phyloP scores from a whole-genome alignment of 2,113 vertebrate genomes.

The Taurulus bubalis region DNA sequence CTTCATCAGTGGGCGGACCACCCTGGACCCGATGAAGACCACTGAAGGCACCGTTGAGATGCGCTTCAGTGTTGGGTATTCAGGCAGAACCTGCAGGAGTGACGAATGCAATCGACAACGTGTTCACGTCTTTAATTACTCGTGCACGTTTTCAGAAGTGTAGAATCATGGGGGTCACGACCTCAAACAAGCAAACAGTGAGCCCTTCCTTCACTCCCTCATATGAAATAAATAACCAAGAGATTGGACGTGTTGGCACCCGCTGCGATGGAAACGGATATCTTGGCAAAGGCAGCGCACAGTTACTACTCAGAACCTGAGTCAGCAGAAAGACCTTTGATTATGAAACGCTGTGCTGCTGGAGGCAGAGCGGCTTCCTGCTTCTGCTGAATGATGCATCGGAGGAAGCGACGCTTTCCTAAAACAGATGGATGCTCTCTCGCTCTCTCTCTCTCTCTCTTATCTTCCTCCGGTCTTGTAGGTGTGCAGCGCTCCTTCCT shows the following conservation, averaged over 20 bases:
- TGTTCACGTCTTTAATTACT: too few relatives aligned
- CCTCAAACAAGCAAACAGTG: neutral
- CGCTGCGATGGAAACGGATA: conserved; percentile 7
- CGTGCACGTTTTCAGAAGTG: too few relatives aligned
- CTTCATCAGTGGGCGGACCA: neutral
- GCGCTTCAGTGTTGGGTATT: too few relatives aligned
- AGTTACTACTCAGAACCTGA: conserved; percentile 29
- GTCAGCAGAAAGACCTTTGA: conserved; percentile 47
- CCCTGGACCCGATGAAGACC: too few relatives aligned
- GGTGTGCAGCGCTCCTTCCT: conserved; percentile 58
- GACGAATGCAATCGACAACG: too few relatives aligned
- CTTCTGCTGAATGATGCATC: conserved; percentile 37
- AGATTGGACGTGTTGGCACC: neutral
- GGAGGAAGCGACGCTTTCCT: conserved; percentile 19
- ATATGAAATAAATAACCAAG: too few relatives aligned
- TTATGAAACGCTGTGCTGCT: conserved; percentile 48
- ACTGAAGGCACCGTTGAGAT: too few relatives aligned
- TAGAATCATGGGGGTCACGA: too few relatives aligned
- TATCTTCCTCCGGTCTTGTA: conserved; percentile 44
- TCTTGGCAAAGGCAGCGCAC: conserved; percentile 20
- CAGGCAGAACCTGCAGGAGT: too few relatives aligned
- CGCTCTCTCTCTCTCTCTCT: conserved; percentile 10
- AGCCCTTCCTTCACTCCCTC: neutral
- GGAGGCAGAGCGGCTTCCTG: conserved; percentile 34
- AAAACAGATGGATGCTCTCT: conserved; percentile 43